phyloP scores from a whole-genome alignment of 2,113 vertebrate species.

The Protobothrops flavoviridis region DNA sequence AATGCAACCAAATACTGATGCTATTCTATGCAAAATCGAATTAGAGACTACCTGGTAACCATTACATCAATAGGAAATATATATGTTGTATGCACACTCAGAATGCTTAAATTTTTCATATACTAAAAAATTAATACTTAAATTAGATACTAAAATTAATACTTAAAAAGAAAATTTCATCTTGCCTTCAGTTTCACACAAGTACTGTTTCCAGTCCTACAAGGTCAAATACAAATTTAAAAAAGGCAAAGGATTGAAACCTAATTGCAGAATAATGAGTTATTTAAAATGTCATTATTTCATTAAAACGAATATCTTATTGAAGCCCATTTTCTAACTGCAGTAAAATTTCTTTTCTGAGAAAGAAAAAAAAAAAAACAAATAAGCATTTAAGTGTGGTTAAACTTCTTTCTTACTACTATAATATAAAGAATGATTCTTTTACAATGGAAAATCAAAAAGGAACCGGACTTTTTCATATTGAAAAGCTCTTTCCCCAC shows the following conservation, averaged over 20 bases:
- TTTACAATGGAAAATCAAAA: background rate
- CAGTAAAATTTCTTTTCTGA: background rate
- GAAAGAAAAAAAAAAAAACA: background rate
- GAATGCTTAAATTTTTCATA: background rate
- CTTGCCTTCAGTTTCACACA: background rate
- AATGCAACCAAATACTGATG: background rate
- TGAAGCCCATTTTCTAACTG: background rate
- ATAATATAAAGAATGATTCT: background rate
- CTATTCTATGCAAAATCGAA: background rate
- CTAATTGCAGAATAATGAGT: background rate
- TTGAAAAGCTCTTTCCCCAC: background rate
- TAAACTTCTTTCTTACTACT: background rate
- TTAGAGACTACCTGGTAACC: background rate
- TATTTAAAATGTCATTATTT: slow-evolving; percentile 15
- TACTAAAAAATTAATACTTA: background rate
- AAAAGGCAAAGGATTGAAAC: background rate
- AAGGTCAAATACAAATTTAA: background rate
- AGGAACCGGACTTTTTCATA: background rate
- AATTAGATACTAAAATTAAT: background rate
- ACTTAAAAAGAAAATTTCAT: background rate
- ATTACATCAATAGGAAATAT: background rate
- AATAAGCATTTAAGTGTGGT: background rate
- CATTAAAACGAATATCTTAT: background rate
- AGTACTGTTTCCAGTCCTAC: background rate
- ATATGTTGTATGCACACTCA: background rate